These are phyloP conservation scores for Nycteola revayana DNA, from an alignment of 2,888 invertebrate genomes.

Conservation along the genomic window DNA sequence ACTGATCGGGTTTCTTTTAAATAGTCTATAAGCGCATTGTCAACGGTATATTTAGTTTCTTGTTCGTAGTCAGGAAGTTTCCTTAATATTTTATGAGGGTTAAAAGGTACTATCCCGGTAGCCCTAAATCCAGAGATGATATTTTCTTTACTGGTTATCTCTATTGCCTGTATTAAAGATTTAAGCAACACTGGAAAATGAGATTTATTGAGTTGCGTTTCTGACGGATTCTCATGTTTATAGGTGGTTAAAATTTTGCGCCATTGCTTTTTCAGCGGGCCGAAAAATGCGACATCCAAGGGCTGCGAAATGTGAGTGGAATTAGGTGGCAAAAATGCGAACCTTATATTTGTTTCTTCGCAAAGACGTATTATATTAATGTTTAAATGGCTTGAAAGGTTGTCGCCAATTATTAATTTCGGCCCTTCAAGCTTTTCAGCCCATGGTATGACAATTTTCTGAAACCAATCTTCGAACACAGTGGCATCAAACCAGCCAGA, in stretches of 20 bases:
- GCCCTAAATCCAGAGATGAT: slow-evolving; percentile 14
- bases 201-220: slow-evolving; percentile 6
- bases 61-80: slow-evolving; percentile 16
- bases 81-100: slow-evolving; percentile 14
- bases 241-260: slow-evolving; percentile 9
- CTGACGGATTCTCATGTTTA: slow-evolving; percentile 11
- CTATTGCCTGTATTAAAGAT: slow-evolving; percentile 9
- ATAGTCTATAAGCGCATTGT: slow-evolving; percentile 11
- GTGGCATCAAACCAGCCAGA: slow-evolving; percentile 25
- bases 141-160: slow-evolving; percentile 15
- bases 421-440: slow-evolving; percentile 11
- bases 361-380: slow-evolving; percentile 11
- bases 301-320: slow-evolving; percentile 12
- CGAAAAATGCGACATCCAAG: slow-evolving; percentile 14
- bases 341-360: slow-evolving; percentile 9
- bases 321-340: slow-evolving; percentile 9
- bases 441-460: slow-evolving; percentile 19
- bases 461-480: slow-evolving; percentile 23
- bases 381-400: slow-evolving; percentile 18
- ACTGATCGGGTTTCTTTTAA: slow-evolving; percentile 4
- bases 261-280: slow-evolving; percentile 10
- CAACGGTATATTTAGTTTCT: slow-evolving; percentile 11
- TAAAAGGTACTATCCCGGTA: slow-evolving; percentile 18
- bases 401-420: slow-evolving; percentile 18
- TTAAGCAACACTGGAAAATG: slow-evolving; percentile 11